A percentile compares a stretch with the other conserved stretches of the same genome.
Conservation (phyloP, 2,797 vertebrate species). For the Eulemur albifrons region DNA sequence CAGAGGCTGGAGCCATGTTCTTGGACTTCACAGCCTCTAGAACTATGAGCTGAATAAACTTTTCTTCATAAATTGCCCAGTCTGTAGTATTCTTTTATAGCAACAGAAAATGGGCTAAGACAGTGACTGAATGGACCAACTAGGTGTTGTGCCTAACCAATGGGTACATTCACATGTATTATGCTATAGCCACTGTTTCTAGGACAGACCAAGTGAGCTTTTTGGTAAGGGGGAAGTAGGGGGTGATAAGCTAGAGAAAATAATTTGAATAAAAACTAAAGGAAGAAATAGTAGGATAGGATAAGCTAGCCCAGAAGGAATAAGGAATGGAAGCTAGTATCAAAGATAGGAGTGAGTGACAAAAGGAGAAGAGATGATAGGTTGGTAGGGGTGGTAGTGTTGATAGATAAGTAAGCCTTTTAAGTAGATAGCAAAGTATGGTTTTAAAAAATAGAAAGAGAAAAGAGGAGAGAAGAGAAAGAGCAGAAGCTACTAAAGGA, state of each 20-base stretch:
- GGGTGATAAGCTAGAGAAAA: neutral
- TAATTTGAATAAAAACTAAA: constrained; percentile 50
- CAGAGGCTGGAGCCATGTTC: neutral
- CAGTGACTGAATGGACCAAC: neutral
- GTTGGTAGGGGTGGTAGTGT: neutral
- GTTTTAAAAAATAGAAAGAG: neutral
- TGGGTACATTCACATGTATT: neutral
- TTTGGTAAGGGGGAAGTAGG: neutral
- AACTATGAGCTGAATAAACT: neutral
- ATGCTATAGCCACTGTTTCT: neutral
- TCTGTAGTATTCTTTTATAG: neutral
- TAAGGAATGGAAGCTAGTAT: neutral
- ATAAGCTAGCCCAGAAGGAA: constrained; percentile 1
- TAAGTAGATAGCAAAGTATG: neutral
- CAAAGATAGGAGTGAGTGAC: neutral
- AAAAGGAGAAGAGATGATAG: neutral
- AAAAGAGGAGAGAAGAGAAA: neutral
- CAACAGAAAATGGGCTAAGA: neutral
- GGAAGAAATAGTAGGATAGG: neutral
- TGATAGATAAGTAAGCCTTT: constrained; percentile 16
- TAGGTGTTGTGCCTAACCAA: neutral
- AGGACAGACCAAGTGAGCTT: neutral
- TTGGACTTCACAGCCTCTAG: neutral
- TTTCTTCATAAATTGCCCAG: neutral
- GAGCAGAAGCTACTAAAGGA: neutral